These are phyloP conservation scores for Acanthurus lineatus DNA, from an alignment of 2,797 vertebrate species.

Conservation along the genomic window DNA sequence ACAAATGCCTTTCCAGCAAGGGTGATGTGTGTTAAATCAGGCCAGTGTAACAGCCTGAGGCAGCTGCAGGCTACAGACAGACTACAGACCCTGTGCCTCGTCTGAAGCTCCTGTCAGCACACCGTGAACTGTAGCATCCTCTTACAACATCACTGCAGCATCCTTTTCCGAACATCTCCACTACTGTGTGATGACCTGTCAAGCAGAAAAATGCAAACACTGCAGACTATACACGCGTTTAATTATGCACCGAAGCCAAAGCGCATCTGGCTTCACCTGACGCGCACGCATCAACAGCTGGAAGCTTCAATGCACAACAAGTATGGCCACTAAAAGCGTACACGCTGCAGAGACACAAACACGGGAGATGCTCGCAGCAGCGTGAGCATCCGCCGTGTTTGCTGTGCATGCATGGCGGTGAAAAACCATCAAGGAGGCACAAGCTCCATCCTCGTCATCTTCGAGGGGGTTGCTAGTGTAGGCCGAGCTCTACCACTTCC, in stretches of 20 bases:
- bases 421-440: slow-evolving; percentile 19
- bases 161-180: slow-evolving; percentile 33
- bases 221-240: background rate
- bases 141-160: slow-evolving; percentile 68
- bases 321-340: background rate
- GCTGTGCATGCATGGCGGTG: slow-evolving; percentile 20
- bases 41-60: slow-evolving; percentile 63
- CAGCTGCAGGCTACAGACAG: slow-evolving; percentile 38
- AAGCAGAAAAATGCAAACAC: slow-evolving; percentile 11
- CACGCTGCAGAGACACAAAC: background rate
- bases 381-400: slow-evolving; percentile 48
- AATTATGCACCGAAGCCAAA: background rate
- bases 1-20: slow-evolving; percentile 41
- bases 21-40: slow-evolving; percentile 52
- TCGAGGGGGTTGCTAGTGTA: slow-evolving; percentile 41
- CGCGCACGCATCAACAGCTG: slow-evolving; percentile 33
- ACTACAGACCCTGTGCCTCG: slow-evolving; percentile 24
- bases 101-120: slow-evolving; percentile 45
- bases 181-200: slow-evolving; percentile 24
- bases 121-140: slow-evolving; percentile 42
- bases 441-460: slow-evolving; percentile 59
- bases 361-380: slow-evolving; percentile 2
- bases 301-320: slow-evolving; percentile 35
- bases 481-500: slow-evolving; percentile 69
- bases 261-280: slow-evolving; percentile 40